Conservation (phyloP, 2,113 vertebrate genomes). For the Strigops habroptila region DNA sequence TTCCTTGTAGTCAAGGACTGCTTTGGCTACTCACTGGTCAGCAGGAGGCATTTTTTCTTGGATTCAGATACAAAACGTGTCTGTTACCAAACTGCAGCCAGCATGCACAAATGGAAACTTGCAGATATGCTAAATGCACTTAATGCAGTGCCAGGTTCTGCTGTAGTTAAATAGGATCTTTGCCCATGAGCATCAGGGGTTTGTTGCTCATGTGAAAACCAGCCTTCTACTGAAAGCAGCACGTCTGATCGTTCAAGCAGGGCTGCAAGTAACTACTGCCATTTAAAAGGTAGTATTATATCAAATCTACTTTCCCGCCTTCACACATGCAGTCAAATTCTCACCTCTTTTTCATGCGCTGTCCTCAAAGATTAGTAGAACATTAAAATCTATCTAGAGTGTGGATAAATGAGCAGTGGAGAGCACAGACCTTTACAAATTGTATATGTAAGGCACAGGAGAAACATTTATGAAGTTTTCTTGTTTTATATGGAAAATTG, state of each 20-base stretch:
- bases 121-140: constrained; percentile 21
- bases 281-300: not conserved
- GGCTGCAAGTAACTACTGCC: not conserved
- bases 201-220: constrained; percentile 7
- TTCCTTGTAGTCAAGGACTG: not conserved
- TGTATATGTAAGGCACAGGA: not conserved
- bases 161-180: not conserved
- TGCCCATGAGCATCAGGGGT: not conserved
- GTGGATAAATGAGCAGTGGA: not conserved
- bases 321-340: not conserved
- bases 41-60: not conserved
- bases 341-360: not conserved
- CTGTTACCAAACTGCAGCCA: not conserved
- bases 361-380: not conserved
- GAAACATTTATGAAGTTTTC: not conserved
- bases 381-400: not conserved
- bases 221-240: not conserved
- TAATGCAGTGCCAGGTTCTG: not conserved
- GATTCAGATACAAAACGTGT: not conserved
- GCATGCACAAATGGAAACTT: not conserved
- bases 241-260: not conserved
- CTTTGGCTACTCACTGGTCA: not conserved
- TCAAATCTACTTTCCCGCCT: not conserved
- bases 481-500: constrained; percentile 41
- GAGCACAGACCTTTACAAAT: not conserved